These are phyloP conservation scores for Eumeta japonica DNA, from an alignment of 1,140 invertebrate species.

Conservation along the genomic window DNA sequence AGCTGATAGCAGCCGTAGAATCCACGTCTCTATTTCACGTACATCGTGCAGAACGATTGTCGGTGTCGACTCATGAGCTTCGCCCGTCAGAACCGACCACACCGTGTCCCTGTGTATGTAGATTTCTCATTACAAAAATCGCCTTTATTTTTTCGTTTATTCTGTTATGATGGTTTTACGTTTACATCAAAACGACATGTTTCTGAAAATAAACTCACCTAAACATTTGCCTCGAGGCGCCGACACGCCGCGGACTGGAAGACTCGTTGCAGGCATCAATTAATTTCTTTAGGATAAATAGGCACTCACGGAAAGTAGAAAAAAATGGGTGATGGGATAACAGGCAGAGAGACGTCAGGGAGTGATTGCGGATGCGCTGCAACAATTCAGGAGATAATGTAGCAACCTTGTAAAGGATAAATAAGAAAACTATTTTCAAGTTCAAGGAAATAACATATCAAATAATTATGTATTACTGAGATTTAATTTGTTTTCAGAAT, in stretches of 20 bases:
- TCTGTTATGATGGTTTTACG: too few species aligned
- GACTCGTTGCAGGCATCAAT: conserved; percentile 97
- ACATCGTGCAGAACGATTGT: conserved; percentile 93
- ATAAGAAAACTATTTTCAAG: too few species aligned
- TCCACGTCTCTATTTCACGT: conserved; percentile 98
- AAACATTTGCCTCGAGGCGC: conserved; percentile 80
- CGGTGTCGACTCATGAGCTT: conserved; percentile 73
- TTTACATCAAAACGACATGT: too few species aligned
- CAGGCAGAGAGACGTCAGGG: conserved; percentile 94
- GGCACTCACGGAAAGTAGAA: conserved; percentile 94
- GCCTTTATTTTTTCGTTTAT: too few species aligned
- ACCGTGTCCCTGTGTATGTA: conserved; percentile 77
- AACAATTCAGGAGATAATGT: conserved; percentile 19
- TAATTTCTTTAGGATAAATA: conserved; percentile 91
- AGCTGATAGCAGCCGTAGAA: conserved; percentile 89
- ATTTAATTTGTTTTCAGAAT: too few species aligned
- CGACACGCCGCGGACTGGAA: conserved; percentile 81
- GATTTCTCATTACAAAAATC: too few species aligned
- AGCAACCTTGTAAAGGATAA: too few species aligned
- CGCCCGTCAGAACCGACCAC: conserved; percentile 84
- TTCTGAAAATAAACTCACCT: too few species aligned
- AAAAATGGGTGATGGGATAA: conserved; percentile 99
- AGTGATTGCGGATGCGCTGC: conserved; percentile 82
- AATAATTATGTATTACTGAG: too few species aligned
- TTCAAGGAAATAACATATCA: too few species aligned